These are phyloP conservation scores for Tineola bisselliella DNA, from an alignment of 2,888 invertebrate genomes.

Conservation along the genomic window DNA sequence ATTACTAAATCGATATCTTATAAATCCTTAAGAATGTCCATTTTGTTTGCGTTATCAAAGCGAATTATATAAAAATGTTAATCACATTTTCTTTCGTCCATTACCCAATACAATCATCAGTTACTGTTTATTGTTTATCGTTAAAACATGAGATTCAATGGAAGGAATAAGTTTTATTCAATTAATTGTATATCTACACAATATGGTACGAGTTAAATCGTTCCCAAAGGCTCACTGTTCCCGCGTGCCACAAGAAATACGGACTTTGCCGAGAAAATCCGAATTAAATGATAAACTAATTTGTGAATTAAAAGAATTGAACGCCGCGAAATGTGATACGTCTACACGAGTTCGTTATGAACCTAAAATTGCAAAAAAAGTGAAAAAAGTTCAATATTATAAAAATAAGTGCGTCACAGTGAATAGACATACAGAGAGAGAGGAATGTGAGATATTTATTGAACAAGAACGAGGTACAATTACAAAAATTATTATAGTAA, in stretches of 20 bases:
- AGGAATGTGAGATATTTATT: slow-evolving; percentile 2
- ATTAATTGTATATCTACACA: background rate
- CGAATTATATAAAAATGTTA: background rate
- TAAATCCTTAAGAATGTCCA: background rate
- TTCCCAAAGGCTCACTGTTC: background rate
- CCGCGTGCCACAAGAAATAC: background rate
- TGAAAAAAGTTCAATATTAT: background rate
- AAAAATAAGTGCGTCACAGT: background rate
- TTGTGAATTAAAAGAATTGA: background rate
- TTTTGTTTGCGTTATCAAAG: background rate
- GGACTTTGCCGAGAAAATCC: background rate
- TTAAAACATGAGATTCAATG: background rate
- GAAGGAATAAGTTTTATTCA: background rate
- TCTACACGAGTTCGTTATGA: background rate
- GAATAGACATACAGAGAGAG: background rate
- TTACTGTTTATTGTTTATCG: background rate
- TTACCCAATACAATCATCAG: background rate
- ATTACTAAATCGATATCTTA: background rate
- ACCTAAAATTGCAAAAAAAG: background rate
- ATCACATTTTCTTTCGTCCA: background rate
- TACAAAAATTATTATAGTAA: no score
- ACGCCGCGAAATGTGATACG: background rate
- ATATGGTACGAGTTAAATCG: background rate
- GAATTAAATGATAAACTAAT: background rate
- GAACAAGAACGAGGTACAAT: slow-evolving; percentile 1